Evolutionary conservation across 2,888 invertebrate species (phyloP), one percentile per base, ranked within the genome.

Genomic region (Erynnis tages): DNA sequence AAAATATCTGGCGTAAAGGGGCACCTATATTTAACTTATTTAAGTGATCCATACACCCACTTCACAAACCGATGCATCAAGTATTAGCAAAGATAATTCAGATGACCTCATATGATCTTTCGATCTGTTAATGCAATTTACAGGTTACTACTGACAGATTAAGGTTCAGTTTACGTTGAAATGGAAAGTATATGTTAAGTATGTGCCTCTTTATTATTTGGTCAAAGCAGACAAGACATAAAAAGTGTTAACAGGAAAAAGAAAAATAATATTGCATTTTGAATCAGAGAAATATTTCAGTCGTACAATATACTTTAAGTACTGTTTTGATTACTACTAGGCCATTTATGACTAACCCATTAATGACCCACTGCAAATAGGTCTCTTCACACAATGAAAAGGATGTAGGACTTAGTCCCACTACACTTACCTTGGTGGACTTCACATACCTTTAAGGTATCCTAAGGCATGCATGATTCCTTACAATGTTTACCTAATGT

Each of bases 71-170:
- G 21, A 44, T 30, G 45, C 38, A 32, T 25, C 10, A 27, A 44
- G 45, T 30, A 50, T 46, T 27, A 41, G 41, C 38, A 29, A 48
- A 46, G 37, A 44, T 54, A 46, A 23, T 55, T 34, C 23, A 32
- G 40, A 52, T 50, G 49, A 55, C 49, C 40, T 52, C 54, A 55
- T 45, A 25, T 45, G 16, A 41, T 49, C 49, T 34, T 49, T 32
- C 6, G 8, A 17, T 14, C 21, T 25, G 30, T 41, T 34, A 41
- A 11, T 23, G 40, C 27, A 48, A 25, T 41, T 40, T 25, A 49
- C 11, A 34, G 32, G 25, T 2, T 14, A 25, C 32, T 40, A 16
- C n/a, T 16, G 8, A 6, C 14, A 32, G 1, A 37, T 16, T 17
- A 38, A 30, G 29, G 38, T 29, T 10, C 8, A 14, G 19, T 40